A percentile compares a stretch with the other conserved stretches of the same genome.
These are phyloP conservation scores for Bradypus variegatus DNA, from an alignment of 2,797 vertebrate genomes.

Conservation along the genomic window DNA sequence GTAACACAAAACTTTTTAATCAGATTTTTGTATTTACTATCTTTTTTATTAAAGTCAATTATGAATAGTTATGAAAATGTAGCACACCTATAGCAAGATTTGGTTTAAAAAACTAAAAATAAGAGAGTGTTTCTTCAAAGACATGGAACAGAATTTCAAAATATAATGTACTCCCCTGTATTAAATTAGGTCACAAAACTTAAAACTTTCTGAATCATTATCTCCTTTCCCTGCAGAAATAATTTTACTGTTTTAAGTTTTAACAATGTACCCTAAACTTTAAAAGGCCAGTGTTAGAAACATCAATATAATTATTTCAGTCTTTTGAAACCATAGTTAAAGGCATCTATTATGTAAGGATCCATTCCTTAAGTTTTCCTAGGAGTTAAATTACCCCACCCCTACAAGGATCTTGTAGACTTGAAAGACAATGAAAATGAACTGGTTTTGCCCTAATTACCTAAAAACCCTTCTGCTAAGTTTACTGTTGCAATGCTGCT, in stretches of 20 bases:
- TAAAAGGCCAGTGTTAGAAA: not conserved
- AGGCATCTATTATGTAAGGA: not conserved
- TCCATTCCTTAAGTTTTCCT: not conserved
- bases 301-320: not conserved
- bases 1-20: not conserved
- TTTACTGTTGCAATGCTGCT: not conserved
- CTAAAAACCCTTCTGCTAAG: not conserved
- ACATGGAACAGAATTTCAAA: not conserved
- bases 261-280: not conserved
- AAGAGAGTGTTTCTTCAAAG: not conserved
- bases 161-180: not conserved
- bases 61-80: not conserved
- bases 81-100: not conserved
- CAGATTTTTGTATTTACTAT: not conserved
- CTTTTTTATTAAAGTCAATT: not conserved
- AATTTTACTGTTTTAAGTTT: not conserved
- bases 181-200: not conserved
- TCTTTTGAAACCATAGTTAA: not conserved
- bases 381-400: not conserved
- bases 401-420: not conserved
- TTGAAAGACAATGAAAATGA: not conserved
- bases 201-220: not conserved
- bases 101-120: not conserved
- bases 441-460: not conserved
- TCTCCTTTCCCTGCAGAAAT: not conserved